Base-by-base conservation (phyloP, 2,797 vertebrate genomes). In the Hypotaenidia philippensis region DNA sequence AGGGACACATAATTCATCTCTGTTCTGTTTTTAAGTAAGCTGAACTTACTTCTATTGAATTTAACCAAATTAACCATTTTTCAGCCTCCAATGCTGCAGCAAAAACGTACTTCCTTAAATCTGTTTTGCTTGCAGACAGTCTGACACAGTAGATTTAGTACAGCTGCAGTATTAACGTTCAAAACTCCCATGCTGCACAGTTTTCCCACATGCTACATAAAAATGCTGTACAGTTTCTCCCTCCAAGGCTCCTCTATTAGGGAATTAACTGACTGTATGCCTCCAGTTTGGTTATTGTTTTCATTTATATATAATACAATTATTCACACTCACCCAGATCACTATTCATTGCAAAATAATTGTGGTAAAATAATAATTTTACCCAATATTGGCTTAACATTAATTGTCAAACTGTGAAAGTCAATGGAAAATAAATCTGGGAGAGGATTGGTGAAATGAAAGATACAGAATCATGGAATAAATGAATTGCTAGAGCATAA, bases 151-250 rank as follows among this genome's bases (percentile, higher is more conserved):
- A 96, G 96, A 94, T 97, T 96, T 97, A 96, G 94, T 95, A 84
- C 89, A 97, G 96, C 96, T 97, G 97, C 97, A 95, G 91, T 96
- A 95, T 97, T 97, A 93, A 94, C 60, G 80, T 97, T 95, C 84
- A 90, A 80, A 97, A 87, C 90, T 94, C 96, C 95, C 94, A 76
- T 93, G 96, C 96, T 96, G 90, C 95, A 94, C 50, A 60, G 90
- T 97, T 96, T 95, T 95, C 94, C 96, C 97, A 97, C 86, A 70
- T 97, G 97, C 91, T 97, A 66, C 93, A 90, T 97, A 94, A 97
- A 97, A 97, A 93, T 91, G 80, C 90, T 92, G 83, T 94, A 66
- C 94, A 93, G 91, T 95, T 97, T 93, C 93, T 95, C 81, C 85
- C 92, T 95, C 92, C 86, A 92, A 92, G 92, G 76, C 96, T 96